Conservation (phyloP, 2,113 vertebrate genomes). For the Capreolus pygargus region DNA sequence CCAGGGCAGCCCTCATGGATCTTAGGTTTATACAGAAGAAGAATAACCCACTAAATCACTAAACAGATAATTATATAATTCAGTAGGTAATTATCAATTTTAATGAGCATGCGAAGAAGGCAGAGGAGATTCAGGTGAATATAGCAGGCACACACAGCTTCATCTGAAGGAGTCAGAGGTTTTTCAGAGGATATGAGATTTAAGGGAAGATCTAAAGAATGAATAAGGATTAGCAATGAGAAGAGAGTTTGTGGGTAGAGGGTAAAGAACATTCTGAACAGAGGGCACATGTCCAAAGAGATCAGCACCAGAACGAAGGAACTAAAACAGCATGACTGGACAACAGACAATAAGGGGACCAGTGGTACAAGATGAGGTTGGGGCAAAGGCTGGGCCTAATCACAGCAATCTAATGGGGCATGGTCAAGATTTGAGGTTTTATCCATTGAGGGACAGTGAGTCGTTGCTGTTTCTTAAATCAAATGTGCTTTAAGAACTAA, state of each 20-base stretch:
- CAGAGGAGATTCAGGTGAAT: not conserved
- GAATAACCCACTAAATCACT: not conserved
- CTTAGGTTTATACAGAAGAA: not conserved
- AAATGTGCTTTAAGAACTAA: not conserved
- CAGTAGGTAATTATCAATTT: too few species aligned
- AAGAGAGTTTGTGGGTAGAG: not conserved
- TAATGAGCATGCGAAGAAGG: not conserved
- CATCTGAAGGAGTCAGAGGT: not conserved
- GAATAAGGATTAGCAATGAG: not conserved
- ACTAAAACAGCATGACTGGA: accelerated
- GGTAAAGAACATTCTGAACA: not conserved
- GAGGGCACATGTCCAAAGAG: not conserved
- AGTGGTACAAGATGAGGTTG: not conserved
- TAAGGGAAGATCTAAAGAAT: not conserved
- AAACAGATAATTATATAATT: not conserved
- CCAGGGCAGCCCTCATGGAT: not conserved
- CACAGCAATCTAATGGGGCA: not conserved
- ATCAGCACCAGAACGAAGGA: not conserved
- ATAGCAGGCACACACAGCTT: accelerated
- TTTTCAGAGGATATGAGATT: not conserved
- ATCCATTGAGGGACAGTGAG: not conserved
- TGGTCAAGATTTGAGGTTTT: not conserved
- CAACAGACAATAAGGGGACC: not conserved
- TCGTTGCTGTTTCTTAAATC: not conserved
- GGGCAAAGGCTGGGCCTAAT: not conserved